A percentile compares a stretch with the other conserved stretches of the same genome.
Conservation (phyloP, 1,140 invertebrate species). For the Bathynomus jamesi region DNA sequence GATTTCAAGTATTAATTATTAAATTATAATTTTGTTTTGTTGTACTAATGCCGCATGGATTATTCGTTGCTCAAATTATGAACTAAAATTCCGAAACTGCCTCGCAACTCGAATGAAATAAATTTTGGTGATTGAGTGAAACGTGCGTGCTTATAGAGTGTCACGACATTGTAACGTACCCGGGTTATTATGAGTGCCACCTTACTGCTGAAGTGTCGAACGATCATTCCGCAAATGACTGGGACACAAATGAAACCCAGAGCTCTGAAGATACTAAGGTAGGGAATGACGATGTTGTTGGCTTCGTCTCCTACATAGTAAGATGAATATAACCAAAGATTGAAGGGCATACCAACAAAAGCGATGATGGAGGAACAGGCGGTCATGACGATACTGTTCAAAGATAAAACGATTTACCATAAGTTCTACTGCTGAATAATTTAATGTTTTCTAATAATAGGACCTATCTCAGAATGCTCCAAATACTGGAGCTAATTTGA, state of each 20-base stretch:
- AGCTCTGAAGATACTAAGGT: constrained; percentile 41
- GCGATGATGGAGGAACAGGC: constrained; percentile 42
- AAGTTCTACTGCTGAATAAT: constrained; percentile 11
- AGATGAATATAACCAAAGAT: constrained; percentile 43
- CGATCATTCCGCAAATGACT: constrained; percentile 41
- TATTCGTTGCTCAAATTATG: no score
- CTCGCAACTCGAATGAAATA: no score
- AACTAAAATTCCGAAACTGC: no score
- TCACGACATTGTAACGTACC: constrained; percentile 16
- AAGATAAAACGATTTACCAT: constrained; percentile 2
- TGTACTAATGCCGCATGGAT: no score
- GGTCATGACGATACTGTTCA: constrained; percentile 44
- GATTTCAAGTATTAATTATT: no score
- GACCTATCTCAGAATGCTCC: not conserved
- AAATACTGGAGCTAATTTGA: constrained; percentile 1
- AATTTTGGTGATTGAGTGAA: no score
- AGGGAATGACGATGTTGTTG: constrained; percentile 41
- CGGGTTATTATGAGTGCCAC: constrained; percentile 39
- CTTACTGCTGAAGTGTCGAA: constrained; percentile 41
- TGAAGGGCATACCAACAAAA: constrained; percentile 43
- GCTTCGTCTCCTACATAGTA: constrained; percentile 38
- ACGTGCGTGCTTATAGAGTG: no score
- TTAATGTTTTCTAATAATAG: not conserved
- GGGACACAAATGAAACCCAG: constrained; percentile 41
- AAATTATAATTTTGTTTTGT: no score